These are phyloP conservation scores for Chloroceryle amazona DNA, from an alignment of 2,797 vertebrate genomes.

Conservation along the genomic window DNA sequence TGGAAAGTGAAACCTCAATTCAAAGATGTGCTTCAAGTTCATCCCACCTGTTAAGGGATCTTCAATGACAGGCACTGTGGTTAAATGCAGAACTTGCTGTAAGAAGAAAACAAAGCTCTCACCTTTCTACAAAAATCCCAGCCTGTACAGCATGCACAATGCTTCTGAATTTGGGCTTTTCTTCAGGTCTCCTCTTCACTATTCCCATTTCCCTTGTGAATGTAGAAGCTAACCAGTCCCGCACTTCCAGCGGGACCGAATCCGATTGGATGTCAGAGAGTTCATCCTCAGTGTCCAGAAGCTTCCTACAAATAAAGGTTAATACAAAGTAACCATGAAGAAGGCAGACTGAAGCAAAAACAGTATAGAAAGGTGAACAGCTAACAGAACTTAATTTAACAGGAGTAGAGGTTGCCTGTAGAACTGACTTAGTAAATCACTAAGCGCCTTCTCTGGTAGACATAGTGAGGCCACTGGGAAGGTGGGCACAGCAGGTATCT, in stretches of 20 bases:
- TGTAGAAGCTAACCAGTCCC: slow-evolving; percentile 97
- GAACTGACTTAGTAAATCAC: not conserved
- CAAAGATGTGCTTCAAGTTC: not conserved
- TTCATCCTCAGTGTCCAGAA: slow-evolving; percentile 96
- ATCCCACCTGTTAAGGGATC: not conserved
- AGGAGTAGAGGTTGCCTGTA: not conserved
- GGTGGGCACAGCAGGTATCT: not conserved
- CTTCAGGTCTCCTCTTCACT: slow-evolving; percentile 91
- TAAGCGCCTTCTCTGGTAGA: not conserved
- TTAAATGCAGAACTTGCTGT: not conserved
- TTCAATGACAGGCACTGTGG: not conserved
- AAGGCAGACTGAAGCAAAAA: not conserved
- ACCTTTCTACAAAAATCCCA: slow-evolving; percentile 99
- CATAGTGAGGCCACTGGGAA: not conserved
- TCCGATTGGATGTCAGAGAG: slow-evolving; percentile 93
- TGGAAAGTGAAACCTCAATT: not conserved
- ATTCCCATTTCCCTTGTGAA: slow-evolving; percentile 97
- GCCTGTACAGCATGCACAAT: slow-evolving; percentile 98
- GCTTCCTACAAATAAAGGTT: slow-evolving; percentile 81
- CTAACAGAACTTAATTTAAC: not conserved
- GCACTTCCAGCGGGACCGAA: slow-evolving; percentile 93
- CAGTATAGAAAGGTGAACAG: not conserved
- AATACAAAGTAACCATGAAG: not conserved
- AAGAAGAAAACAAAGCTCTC: not conserved
- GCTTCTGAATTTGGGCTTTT: slow-evolving; percentile 96